Evolutionary conservation across 2,888 invertebrate genomes (phyloP).

Genomic region (Patella depressa): DNA sequence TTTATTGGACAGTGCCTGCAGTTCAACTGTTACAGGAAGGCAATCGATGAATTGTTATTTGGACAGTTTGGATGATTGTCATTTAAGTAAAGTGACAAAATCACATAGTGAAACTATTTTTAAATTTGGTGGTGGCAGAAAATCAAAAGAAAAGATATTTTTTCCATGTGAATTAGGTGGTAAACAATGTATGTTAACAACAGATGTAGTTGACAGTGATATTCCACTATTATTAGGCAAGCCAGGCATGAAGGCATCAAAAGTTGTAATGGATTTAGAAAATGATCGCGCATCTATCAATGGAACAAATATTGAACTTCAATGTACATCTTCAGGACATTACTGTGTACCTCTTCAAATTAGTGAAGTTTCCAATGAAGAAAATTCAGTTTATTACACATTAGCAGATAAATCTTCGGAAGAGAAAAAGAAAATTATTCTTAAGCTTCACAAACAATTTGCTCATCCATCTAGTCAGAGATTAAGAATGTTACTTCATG

Average conservation of each 20-base stretch:
- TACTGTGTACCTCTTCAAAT: conserved; percentile 23
- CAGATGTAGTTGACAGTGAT: conserved; percentile 26
- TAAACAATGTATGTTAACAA: conserved; percentile 17
- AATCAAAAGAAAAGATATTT: conserved; percentile 19
- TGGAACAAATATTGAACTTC: conserved; percentile 18
- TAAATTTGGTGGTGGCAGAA: conserved; percentile 28
- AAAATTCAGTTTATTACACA: background rate
- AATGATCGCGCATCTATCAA: conserved; percentile 28
- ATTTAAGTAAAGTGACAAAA: conserved; percentile 9
- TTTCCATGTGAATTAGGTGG: conserved; percentile 23
- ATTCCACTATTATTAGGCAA: conserved; percentile 31
- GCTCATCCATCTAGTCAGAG: too few relatives aligned
- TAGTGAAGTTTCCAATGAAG: conserved; percentile 1
- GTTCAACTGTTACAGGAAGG: conserved; percentile 1
- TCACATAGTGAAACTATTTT: conserved; percentile 15
- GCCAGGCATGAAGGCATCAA: conserved; percentile 22
- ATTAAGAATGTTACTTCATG: background rate
- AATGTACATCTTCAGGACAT: conserved; percentile 30
- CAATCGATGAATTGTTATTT: conserved; percentile 4
- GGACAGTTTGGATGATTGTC: background rate
- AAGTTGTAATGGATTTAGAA: conserved; percentile 19
- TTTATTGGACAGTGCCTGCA: conserved; percentile 6
- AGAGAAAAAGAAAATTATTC: background rate
- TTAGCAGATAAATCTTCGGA: background rate
- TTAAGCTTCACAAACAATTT: background rate